Evolutionary conservation across 2,113 vertebrate genomes (phyloP).

Genomic region (Spizaetus ornatus): DNA sequence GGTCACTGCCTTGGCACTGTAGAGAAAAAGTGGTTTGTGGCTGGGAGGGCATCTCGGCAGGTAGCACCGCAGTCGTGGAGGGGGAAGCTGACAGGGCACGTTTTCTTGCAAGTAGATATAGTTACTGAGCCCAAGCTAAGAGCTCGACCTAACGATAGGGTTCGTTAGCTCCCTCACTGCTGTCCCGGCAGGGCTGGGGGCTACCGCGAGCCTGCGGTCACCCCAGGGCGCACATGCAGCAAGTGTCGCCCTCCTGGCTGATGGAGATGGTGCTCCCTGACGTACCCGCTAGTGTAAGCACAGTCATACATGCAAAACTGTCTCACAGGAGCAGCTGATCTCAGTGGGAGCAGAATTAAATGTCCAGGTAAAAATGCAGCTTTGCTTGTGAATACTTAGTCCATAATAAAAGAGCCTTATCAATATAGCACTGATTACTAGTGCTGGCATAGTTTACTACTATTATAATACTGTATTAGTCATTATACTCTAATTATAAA

Average conservation of each 20-base stretch:
- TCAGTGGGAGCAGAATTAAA: not conserved
- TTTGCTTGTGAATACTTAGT: not conserved
- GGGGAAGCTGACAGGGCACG: not conserved
- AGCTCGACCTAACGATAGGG: not conserved
- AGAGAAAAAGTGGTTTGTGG: not conserved
- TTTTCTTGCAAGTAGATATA: not conserved
- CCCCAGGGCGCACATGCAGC: rapidly evolving
- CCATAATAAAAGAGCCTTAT: not conserved
- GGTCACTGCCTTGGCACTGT: not conserved
- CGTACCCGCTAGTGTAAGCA: not conserved
- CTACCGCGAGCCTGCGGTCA: rapidly evolving
- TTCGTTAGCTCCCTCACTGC: not conserved
- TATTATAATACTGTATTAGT: not conserved
- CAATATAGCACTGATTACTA: not conserved
- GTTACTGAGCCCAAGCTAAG: not conserved
- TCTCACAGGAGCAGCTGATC: not conserved
- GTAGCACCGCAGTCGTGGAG: rapidly evolving
- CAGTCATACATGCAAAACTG: not conserved
- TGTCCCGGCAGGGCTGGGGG: not conserved
- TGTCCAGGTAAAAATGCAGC: not conserved
- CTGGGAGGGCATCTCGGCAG: not conserved
- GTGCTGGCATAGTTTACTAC: not conserved
- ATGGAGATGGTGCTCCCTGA: not conserved
- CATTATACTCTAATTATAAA: not conserved
- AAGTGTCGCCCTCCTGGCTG: not conserved